Evolutionary conservation across 1,140 invertebrate genomes (phyloP).

Genomic region (Potamilus streckersoni): DNA sequence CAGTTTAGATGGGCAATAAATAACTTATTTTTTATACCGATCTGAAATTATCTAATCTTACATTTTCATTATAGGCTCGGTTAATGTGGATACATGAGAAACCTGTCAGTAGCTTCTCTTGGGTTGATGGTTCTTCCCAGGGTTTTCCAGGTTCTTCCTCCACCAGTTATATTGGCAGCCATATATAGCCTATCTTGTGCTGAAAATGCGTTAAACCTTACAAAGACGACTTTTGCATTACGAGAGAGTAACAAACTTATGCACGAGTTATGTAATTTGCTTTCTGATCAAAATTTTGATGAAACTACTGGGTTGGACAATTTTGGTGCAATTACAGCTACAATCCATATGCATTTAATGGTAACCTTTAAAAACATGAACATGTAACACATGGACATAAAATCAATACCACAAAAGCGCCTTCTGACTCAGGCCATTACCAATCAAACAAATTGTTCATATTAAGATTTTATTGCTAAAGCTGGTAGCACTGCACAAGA

Average conservation of each 20-base stretch:
- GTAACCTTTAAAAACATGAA: slow-evolving; percentile 11
- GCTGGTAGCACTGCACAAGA: slow-evolving; percentile 9
- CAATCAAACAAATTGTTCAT: slow-evolving; percentile 6
- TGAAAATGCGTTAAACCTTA: too few species aligned
- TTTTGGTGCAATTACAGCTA: slow-evolving; percentile 13
- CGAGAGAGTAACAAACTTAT: not conserved
- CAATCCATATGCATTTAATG: slow-evolving; percentile 10
- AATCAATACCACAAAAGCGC: not conserved
- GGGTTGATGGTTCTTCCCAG: too few species aligned
- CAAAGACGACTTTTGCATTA: too few species aligned
- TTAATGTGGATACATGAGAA: too few species aligned
- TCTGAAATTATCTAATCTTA: too few species aligned
- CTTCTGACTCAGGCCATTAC: not conserved
- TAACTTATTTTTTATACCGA: too few species aligned
- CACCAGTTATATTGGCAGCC: too few species aligned
- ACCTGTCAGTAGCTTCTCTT: too few species aligned
- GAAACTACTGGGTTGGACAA: slow-evolving; percentile 24
- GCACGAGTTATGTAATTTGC: slow-evolving; percentile 10
- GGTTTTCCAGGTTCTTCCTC: too few species aligned
- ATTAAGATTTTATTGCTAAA: not conserved
- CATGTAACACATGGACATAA: not conserved
- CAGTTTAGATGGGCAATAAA: too few species aligned
- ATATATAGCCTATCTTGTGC: too few species aligned
- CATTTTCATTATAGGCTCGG: too few species aligned
- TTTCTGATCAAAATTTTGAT: slow-evolving; percentile 19